Percentiles rank a stretch among this genome's conserved stretches.
These are phyloP conservation scores for Chaenogobius annularis DNA, from an alignment of 2,113 vertebrate genomes.

Conservation along the genomic window DNA sequence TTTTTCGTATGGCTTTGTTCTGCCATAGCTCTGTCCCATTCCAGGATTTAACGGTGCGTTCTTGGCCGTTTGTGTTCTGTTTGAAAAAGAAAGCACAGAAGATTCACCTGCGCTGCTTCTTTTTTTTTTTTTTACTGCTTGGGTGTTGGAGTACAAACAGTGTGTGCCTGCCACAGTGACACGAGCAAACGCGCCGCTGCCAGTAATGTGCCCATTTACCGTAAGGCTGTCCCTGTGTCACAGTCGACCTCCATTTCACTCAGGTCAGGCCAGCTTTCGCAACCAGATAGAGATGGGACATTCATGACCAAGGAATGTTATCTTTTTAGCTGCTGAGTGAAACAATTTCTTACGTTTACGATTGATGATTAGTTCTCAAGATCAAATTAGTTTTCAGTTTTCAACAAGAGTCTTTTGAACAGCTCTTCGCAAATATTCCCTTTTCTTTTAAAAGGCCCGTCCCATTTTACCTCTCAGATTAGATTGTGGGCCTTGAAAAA, in stretches of 20 bases:
- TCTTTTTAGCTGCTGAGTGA: not conserved
- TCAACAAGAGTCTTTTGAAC: too few species aligned
- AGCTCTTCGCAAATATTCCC: too few species aligned
- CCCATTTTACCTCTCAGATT: conserved; percentile 22
- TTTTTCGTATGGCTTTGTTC: conserved; percentile 21
- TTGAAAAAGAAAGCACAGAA: conserved; percentile 15
- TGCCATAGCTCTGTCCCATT: conserved; percentile 14
- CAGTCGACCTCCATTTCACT: conserved; percentile 18
- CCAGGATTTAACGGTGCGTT: conserved; percentile 25
- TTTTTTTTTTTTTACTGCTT: not conserved
- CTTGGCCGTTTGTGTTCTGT: conserved; percentile 20
- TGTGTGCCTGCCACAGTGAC: conserved; percentile 28
- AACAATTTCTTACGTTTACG: not conserved
- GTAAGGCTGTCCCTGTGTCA: conserved; percentile 4
- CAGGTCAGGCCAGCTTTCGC: conserved; percentile 11
- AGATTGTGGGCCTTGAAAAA: conserved; percentile 61
- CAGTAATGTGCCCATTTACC: conserved; percentile 25
- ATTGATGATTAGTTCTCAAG: not conserved
- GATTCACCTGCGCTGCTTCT: conserved; percentile 32
- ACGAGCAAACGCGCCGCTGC: not conserved
- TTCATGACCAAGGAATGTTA: not conserved
- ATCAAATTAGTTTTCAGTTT: too few species aligned
- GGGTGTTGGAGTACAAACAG: conserved; percentile 24
- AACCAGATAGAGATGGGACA: not conserved
- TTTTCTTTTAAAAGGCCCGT: not conserved